Evolutionary conservation across 2,113 vertebrate species (phyloP).

Genomic region (Pyxicephalus adspersus): DNA sequence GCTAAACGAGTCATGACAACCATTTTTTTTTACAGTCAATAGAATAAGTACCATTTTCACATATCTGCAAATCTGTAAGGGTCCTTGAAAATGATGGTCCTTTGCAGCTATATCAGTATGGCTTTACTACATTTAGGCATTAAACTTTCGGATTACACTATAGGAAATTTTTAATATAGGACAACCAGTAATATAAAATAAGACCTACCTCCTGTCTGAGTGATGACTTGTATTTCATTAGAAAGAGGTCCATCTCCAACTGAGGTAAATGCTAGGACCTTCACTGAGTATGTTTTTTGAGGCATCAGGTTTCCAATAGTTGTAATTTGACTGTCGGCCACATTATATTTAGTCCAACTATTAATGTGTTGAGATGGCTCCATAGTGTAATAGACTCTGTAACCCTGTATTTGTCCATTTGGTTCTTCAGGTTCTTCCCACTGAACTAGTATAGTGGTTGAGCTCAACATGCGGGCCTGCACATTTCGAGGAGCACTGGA

Average conservation of each 20-base stretch:
- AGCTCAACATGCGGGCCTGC: slow-evolving; percentile 93
- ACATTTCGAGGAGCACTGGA: slow-evolving; percentile 94
- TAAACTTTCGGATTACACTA: too few relatives aligned
- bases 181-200: background rate
- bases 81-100: too few relatives aligned
- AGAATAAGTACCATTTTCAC: too few relatives aligned
- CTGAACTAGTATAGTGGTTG: slow-evolving; percentile 94
- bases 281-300: slow-evolving; percentile 96
- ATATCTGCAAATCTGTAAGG: too few relatives aligned
- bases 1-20: too few relatives aligned
- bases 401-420: slow-evolving; percentile 97
- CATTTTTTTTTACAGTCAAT: too few relatives aligned
- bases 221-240: slow-evolving; percentile 95
- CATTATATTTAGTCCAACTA: slow-evolving; percentile 95
- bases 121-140: too few relatives aligned
- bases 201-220: slow-evolving; percentile 93
- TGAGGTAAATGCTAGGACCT: slow-evolving; percentile 95
- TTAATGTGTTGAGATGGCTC: slow-evolving; percentile 90
- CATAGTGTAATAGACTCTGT: slow-evolving; percentile 95
- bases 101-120: too few relatives aligned
- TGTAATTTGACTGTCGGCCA: slow-evolving; percentile 90
- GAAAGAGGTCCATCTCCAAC: slow-evolving; percentile 97
- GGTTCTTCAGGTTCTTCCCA: slow-evolving; percentile 98
- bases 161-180: background rate
- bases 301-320: slow-evolving; percentile 93